These are phyloP conservation scores for Gadopsis bispinosus DNA, from an alignment of 2,797 vertebrate genomes.

Conservation along the genomic window DNA sequence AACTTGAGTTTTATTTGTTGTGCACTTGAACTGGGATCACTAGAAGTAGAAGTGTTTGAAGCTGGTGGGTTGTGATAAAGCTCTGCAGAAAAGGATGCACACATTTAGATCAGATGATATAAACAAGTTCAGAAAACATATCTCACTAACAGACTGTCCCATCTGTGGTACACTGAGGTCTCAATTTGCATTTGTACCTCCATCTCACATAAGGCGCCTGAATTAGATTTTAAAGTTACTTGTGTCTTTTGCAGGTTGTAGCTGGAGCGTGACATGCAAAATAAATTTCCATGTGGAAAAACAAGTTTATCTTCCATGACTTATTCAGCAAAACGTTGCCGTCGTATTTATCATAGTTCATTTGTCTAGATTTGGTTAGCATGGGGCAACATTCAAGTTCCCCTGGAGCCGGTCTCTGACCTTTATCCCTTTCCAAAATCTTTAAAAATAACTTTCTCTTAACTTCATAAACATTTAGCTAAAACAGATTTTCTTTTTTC, in stretches of 20 bases:
- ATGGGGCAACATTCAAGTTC: background rate
- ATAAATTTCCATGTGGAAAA: background rate
- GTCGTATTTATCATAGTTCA: background rate
- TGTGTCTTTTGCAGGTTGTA: background rate
- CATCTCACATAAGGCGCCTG: background rate
- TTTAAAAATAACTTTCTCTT: background rate
- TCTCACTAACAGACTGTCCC: slow-evolving; percentile 4
- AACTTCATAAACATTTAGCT: background rate
- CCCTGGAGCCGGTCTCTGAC: background rate
- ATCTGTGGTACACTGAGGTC: slow-evolving; percentile 21
- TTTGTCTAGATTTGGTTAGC: slow-evolving; percentile 4
- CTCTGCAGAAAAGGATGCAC: slow-evolving; percentile 30
- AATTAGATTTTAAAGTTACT: slow-evolving; percentile 21
- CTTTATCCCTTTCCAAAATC: background rate
- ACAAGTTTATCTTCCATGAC: background rate
- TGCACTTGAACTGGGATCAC: slow-evolving; percentile 40
- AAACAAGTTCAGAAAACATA: slow-evolving; percentile 15
- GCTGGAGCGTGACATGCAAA: slow-evolving; percentile 3
- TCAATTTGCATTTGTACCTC: slow-evolving; percentile 1
- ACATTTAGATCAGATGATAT: slow-evolving; percentile 48
- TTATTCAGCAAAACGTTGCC: slow-evolving; percentile 4
- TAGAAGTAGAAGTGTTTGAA: slow-evolving; percentile 37
- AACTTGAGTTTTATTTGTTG: slow-evolving; percentile 23
- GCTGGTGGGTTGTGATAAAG: slow-evolving; percentile 27
- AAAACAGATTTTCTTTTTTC: background rate